Conservation (phyloP, 2,888 invertebrate genomes). For the Drosophila atroscutellata region DNA sequence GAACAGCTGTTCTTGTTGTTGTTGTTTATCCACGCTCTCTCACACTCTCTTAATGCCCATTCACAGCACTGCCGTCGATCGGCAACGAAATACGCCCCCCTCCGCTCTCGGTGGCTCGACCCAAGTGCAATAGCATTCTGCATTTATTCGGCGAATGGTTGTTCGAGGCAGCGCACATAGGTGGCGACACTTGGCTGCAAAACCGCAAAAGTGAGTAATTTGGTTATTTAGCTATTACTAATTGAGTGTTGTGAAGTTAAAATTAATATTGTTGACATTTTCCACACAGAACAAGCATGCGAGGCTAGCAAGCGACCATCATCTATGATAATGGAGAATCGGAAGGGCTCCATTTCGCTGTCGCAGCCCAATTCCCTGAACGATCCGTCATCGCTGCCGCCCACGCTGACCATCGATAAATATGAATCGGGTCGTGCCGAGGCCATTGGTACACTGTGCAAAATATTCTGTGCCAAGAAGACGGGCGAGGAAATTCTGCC, state of each 20-base stretch:
- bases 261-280: background rate
- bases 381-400: constrained; percentile 89
- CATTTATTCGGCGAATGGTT: constrained; percentile 98
- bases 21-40: background rate
- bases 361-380: constrained; percentile 89
- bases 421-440: constrained; percentile 96
- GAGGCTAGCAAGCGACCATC: constrained; percentile 88
- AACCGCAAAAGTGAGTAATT: constrained; percentile 86
- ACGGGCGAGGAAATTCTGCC: constrained; percentile 94
- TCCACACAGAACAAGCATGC: constrained; percentile 83
- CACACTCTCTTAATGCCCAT: constrained; percentile 31
- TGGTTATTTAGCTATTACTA: background rate
- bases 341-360: constrained; percentile 86
- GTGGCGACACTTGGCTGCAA: constrained; percentile 88
- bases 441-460: constrained; percentile 96
- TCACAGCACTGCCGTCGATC: constrained; percentile 87
- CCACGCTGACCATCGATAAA: constrained; percentile 90
- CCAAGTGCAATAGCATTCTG: constrained; percentile 97
- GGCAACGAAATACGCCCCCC: constrained; percentile 87
- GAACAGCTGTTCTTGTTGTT: background rate
- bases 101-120: constrained; percentile 91
- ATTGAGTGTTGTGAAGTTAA: background rate
- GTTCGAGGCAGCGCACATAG: constrained; percentile 97
- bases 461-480: constrained; percentile 98
- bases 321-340: constrained; percentile 88